A percentile compares a stretch with the other conserved stretches of the same genome.
These are phyloP conservation scores for Bedellia somnulentella DNA, from an alignment of 2,888 invertebrate genomes.

Conservation along the genomic window DNA sequence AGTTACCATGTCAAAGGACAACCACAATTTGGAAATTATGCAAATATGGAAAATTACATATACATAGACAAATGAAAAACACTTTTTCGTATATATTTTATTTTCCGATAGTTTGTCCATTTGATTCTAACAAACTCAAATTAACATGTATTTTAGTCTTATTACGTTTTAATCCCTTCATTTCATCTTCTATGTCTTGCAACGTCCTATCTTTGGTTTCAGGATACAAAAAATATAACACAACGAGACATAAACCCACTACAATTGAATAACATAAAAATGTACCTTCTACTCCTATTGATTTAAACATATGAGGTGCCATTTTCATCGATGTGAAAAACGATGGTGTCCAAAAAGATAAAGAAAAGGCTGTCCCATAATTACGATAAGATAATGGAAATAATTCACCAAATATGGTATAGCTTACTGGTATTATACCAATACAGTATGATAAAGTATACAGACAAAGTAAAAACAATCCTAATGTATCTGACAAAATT, in stretches of 20 bases:
- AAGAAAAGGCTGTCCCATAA: slow-evolving; percentile 5
- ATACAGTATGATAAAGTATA: not conserved
- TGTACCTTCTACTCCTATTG: slow-evolving; percentile 14
- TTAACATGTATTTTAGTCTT: too few relatives aligned
- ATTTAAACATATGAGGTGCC: slow-evolving; percentile 13
- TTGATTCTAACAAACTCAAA: too few relatives aligned
- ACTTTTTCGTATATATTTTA: too few relatives aligned
- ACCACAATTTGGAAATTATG: too few relatives aligned
- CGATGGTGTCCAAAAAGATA: slow-evolving; percentile 6
- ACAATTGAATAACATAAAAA: slow-evolving; percentile 1
- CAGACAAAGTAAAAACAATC: not conserved
- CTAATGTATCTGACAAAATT: not conserved
- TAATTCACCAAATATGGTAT: slow-evolving; percentile 14
- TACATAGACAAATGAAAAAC: too few relatives aligned
- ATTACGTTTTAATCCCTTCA: not conserved
- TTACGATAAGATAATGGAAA: slow-evolving; percentile 15
- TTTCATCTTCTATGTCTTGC: slow-evolving; percentile 1
- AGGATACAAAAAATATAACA: not conserved
- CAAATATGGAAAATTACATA: too few relatives aligned
- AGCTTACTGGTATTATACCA: slow-evolving; percentile 13
- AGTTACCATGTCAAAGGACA: too few relatives aligned
- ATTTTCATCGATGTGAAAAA: slow-evolving; percentile 17
- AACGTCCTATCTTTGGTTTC: slow-evolving; percentile 1
- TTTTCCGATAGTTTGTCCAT: too few relatives aligned
- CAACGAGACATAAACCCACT: not conserved